Percentiles rank a stretch among this genome's conserved stretches.
Evolutionary conservation across 30 jellyfish, hydroid and myxozoan genomes (phyloP).

Genomic region (Pelagia noctiluca): DNA sequence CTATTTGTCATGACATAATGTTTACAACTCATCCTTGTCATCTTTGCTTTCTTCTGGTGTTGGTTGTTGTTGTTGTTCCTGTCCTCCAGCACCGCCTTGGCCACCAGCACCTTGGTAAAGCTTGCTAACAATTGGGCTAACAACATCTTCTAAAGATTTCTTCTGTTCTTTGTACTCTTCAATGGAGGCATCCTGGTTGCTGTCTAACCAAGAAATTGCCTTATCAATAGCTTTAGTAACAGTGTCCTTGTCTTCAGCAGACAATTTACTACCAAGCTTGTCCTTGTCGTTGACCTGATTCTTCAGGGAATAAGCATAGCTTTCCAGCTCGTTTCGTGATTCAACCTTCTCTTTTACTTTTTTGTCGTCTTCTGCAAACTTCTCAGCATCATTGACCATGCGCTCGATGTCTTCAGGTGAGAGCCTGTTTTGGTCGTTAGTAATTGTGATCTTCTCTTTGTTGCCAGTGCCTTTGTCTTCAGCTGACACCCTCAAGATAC

Average conservation of each 20-base stretch:
- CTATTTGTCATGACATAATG: constrained; percentile 14
- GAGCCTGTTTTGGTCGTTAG: constrained; percentile 98
- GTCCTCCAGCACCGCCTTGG: constrained; percentile 74
- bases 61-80: constrained; percentile 44
- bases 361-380: constrained; percentile 99
- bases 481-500: constrained; percentile 98
- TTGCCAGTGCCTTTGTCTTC: constrained; percentile 99
- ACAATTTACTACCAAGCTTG: constrained; percentile 91
- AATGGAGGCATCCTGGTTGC: constrained; percentile 89
- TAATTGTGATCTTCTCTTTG: constrained; percentile 98
- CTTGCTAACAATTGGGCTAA: constrained; percentile 97
- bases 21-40: constrained; percentile 96
- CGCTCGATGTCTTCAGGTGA: constrained; percentile 99
- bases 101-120: constrained; percentile 99
- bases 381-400: constrained; percentile 99
- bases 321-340: constrained; percentile 92
- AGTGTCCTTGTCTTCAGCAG: constrained; percentile 95
- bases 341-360: constrained; percentile 96
- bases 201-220: constrained; percentile 95
- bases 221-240: constrained; percentile 94
- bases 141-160: constrained; percentile 94
- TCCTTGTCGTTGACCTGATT: constrained; percentile 95
- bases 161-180: constrained; percentile 97
- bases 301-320: constrained; percentile 95
- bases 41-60: constrained; percentile 85